Evolutionary conservation across 2,797 vertebrate genomes (phyloP).

Genomic region (Hemibagrus guttatus): DNA sequence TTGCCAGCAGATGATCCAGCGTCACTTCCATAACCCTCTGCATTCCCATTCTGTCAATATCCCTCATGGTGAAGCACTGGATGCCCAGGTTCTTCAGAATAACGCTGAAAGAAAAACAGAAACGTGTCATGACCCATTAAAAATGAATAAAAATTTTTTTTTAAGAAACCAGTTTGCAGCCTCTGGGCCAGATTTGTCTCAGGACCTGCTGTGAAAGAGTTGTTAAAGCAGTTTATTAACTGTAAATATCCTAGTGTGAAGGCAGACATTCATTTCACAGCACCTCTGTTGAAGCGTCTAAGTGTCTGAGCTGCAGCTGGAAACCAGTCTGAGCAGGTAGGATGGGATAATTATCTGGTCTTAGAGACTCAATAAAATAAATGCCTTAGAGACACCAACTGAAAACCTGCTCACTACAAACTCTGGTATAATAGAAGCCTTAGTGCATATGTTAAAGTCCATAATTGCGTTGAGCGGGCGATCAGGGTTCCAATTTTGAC

Average conservation of each 20-base stretch:
- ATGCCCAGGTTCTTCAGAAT: slow-evolving; percentile 93
- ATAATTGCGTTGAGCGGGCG: background rate
- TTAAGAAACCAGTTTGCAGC: background rate
- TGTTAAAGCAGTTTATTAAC: background rate
- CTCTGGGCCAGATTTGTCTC: background rate
- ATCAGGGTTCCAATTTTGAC: background rate
- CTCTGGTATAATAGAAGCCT: background rate
- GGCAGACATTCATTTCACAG: background rate
- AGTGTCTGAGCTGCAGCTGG: background rate
- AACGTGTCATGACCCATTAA: background rate
- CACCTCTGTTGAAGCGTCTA: background rate
- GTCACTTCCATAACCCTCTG: slow-evolving; percentile 96
- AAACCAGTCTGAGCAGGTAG: background rate
- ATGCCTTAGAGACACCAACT: background rate
- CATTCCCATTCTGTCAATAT: slow-evolving; percentile 93
- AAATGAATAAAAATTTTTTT: background rate
- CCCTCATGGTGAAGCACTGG: slow-evolving; percentile 95
- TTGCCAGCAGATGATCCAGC: slow-evolving; percentile 87
- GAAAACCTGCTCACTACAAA: background rate
- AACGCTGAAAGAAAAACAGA: slow-evolving; percentile 72
- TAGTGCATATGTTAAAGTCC: background rate
- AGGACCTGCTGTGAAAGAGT: background rate
- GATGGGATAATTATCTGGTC: background rate
- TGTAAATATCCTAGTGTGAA: no score
- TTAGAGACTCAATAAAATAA: background rate